Evolutionary conservation across 1,140 invertebrate species (phyloP), one percentile per base, ranked within the genome.

Genomic region (Hyles euphorbiae): DNA sequence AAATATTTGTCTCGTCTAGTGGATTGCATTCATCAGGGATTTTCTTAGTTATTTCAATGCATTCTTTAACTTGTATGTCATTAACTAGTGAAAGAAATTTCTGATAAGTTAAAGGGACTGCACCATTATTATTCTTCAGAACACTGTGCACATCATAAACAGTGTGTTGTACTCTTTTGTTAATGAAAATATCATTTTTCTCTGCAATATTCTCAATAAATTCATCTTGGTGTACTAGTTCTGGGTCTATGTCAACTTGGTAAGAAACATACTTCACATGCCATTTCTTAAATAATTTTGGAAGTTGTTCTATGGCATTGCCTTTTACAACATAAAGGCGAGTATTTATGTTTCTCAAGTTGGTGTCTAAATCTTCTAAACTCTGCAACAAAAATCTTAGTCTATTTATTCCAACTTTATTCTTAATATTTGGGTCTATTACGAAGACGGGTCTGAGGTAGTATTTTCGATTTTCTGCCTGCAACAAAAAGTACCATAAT

Each of bases 221-320:
- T 53, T 85, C 85, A 90, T 95, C 94, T 60, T 93, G 82, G 60
- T 89, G 76, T 44, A 90, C 75, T 3, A 93, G 90, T 80, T 93
- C 94, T 3, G 94, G 93, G 67, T 95, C 94, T 55, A 93, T 94
- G 72, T 95, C 94, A 32, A 91, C 81, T 83, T 95, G 94, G 72
- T 91, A 92, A 2, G 94, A 93, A 53, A 95, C 69, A 45, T 90
- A 83, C 49, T 91, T 91, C 0, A 94, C 92, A 58, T 92, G 89
- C 94, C 94, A 95, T 70, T 91, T 88, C 63, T 92, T 90, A 72
- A 95, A 93, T 9, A 94, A 68, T 46, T 90, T 75, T n/a, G 91
- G 90, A 60, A 95, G 91, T 0, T 93, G 90, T 57, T 92, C 90
- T 32, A 89, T 81, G 10, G 93, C 92, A 67, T 91, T 91, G 33